Evolutionary conservation across 2,797 vertebrate species (phyloP).

Genomic region (Martes flavigula): DNA sequence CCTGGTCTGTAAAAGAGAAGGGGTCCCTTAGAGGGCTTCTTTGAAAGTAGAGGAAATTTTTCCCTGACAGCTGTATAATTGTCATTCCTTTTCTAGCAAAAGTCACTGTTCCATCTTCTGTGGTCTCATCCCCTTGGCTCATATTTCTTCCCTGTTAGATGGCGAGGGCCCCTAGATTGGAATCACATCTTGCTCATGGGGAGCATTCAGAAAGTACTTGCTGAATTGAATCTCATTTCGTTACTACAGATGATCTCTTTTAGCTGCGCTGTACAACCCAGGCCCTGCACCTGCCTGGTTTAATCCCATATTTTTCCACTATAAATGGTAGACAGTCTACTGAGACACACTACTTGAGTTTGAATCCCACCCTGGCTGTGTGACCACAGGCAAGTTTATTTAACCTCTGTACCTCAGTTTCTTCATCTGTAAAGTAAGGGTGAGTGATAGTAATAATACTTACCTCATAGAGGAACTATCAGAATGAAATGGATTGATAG

Average conservation of each 20-base stretch:
- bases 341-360: neutral
- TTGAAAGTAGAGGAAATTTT: neutral
- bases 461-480: neutral
- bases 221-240: neutral
- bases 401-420: neutral
- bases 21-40: neutral
- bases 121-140: neutral
- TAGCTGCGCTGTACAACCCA: neutral
- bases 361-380: neutral
- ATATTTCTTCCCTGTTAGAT: conserved; percentile 24
- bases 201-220: neutral
- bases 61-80: neutral
- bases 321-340: neutral
- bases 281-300: neutral
- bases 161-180: neutral
- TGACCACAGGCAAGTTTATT: neutral
- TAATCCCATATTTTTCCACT: neutral
- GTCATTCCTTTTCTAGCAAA: conserved; percentile 6
- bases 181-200: neutral
- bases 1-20: neutral
- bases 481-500: neutral
- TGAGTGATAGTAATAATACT: conserved; percentile 10
- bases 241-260: conserved; percentile 9
- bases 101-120: neutral
- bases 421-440: neutral